Evolutionary conservation across 1,140 invertebrate genomes (phyloP), one percentile per base, ranked within the genome.

Genomic region (Daktulosphaira vitifoliae): DNA sequence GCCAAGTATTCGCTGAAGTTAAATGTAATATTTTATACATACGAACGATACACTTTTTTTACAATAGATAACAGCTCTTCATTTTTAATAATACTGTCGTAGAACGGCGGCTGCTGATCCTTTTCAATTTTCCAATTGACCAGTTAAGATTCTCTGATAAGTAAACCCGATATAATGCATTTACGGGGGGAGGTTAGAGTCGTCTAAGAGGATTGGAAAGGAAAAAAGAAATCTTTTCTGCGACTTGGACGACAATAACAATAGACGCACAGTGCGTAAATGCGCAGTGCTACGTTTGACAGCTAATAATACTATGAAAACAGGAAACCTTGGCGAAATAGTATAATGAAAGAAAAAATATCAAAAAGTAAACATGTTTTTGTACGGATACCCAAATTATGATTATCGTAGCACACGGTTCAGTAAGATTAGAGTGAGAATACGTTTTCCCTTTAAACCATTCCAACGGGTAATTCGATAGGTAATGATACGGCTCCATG

Each of bases 71-170:
- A n/a, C n/a, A n/a, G n/a, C n/a, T n/a, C n/a, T n/a, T n/a, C n/a
- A n/a, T n/a, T n/a, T n/a, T 6, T 33, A 33, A 33, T 33, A 33
- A 33, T 33, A 33, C 11, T 33, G 29, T 33, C 11, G 11, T 11
- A 33, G 11, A 33, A 33, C 29, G 29, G 29, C 29, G 29, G 11
- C 29, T 33, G 29, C 11, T 33, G 29, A 11, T 11, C 11, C 29
- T 5, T 39, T 38, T 48, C 56, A 48, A 62, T 62, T 62, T 62
- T 62, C 56, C 56, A 18, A 62, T 46, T 62, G 56, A 62, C 56
- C 56, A 46, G 56, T 62, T 15, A 44, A 4, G 39, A 44, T n/a
- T 46, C 29, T 33, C 29, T 33, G 29, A 33, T 33, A 33, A 33
- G 29, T 33, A 11, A 6, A 33, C 11, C 5, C 11, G 29, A 33